Conservation (phyloP, 1,140 invertebrate genomes). For the Nautilus pompilius region DNA sequence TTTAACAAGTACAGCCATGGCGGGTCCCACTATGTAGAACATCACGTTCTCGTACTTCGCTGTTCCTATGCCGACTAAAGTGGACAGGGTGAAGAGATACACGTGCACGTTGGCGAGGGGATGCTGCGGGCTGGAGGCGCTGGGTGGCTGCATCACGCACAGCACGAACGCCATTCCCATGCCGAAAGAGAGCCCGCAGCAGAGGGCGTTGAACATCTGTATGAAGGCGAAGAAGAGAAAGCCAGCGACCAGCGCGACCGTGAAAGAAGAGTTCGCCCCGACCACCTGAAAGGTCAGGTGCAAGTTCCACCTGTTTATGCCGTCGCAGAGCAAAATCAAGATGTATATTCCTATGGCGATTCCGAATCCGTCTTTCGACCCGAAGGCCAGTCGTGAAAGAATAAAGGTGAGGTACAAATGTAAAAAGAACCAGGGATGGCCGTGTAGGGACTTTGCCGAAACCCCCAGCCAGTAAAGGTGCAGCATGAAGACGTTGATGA, state of each 20-base stretch:
- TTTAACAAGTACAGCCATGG: not conserved
- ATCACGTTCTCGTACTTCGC: not conserved
- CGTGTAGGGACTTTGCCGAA: not conserved
- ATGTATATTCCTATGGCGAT: constrained; percentile 23
- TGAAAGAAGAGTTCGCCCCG: not conserved
- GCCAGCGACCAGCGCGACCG: constrained; percentile 1
- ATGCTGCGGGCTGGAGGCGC: not conserved
- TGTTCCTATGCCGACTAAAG: constrained; percentile 6
- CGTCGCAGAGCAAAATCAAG: constrained; percentile 17
- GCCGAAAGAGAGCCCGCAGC: constrained; percentile 21
- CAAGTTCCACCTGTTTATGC: constrained; percentile 14
- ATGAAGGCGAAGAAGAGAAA: constrained; percentile 11
- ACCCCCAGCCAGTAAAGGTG: constrained; percentile 8
- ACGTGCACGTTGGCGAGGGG: constrained; percentile 8
- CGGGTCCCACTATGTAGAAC: not conserved
- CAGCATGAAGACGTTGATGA: constrained; percentile 18
- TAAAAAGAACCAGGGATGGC: constrained; percentile 16
- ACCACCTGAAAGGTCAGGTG: constrained; percentile 5
- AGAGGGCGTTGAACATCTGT: constrained; percentile 10
- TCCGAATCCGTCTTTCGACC: constrained; percentile 25
- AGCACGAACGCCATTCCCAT: constrained; percentile 21
- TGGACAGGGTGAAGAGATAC: constrained; percentile 11
- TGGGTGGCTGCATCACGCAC: constrained; percentile 15
- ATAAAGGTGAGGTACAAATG: constrained; percentile 13
- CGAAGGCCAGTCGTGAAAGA: constrained; percentile 15